phyloP scores from a whole-genome alignment of 2,113 vertebrate species.

The Platysteira castanea region DNA sequence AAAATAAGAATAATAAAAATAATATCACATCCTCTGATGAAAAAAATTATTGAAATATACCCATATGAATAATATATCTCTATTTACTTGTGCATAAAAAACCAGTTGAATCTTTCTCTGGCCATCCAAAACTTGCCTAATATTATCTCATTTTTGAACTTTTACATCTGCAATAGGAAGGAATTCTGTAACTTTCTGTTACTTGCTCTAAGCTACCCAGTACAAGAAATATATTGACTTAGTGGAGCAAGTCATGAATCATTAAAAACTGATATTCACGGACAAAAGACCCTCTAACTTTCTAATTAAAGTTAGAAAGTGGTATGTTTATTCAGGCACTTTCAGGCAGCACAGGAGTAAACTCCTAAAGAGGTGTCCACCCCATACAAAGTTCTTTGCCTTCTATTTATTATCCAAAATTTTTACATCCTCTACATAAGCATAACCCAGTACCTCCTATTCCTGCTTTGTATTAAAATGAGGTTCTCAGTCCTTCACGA shows the following conservation, averaged over 20 bases:
- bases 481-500: too few species aligned
- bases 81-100: neutral
- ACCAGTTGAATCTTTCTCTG: neutral
- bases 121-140: neutral
- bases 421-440: too few species aligned
- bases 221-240: neutral
- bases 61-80: neutral
- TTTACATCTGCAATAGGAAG: neutral
- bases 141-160: neutral
- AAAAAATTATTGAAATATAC: neutral
- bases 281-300: too few species aligned
- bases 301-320: too few species aligned
- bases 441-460: too few species aligned
- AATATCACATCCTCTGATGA: neutral
- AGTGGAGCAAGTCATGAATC: neutral
- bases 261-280: too few species aligned
- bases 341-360: too few species aligned
- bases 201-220: neutral
- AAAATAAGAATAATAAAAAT: neutral
- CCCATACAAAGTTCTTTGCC: too few species aligned
- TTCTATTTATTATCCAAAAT: too few species aligned
- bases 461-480: too few species aligned
- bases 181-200: neutral
- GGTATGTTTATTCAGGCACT: too few species aligned
- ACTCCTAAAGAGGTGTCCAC: too few species aligned